A percentile compares a stretch with the other conserved stretches of the same genome.
phyloP scores from a whole-genome alignment of 2,888 invertebrate genomes.

The Andrena praecox region DNA sequence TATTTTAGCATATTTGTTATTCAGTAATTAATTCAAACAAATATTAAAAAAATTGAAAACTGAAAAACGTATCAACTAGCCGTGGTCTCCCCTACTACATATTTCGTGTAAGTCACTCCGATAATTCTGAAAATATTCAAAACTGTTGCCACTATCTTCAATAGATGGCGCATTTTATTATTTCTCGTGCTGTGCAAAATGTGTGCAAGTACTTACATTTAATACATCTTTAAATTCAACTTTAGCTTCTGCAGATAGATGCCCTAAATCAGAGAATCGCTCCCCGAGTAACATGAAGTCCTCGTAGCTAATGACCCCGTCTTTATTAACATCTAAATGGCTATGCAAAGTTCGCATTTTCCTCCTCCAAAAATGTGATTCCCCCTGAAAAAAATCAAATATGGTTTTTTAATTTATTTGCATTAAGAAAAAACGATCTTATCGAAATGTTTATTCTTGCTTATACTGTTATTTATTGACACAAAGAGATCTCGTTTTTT shows the following conservation, averaged over 20 bases:
- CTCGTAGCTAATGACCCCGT: conserved; percentile 93
- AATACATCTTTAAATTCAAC: conserved; percentile 90
- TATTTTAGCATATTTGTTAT: too few relatives aligned
- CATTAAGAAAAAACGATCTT: neutral
- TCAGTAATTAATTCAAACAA: too few relatives aligned
- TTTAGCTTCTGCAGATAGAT: conserved; percentile 89
- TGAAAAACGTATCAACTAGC: too few relatives aligned
- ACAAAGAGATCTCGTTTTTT: neutral
- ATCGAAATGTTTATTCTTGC: neutral
- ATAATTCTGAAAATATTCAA: neutral
- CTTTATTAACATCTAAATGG: conserved; percentile 93
- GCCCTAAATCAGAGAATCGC: conserved; percentile 91
- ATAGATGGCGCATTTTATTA: neutral
- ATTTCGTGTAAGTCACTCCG: neutral
- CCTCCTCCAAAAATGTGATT: conserved; percentile 91
- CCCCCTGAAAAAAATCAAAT: conserved; percentile 83
- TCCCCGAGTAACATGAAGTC: conserved; percentile 92
- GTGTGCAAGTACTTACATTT: conserved; percentile 85
- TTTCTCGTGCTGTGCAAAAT: neutral
- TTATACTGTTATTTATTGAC: neutral
- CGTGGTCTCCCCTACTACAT: neutral
- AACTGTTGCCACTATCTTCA: neutral
- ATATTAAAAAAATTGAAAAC: too few relatives aligned
- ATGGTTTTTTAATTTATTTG: conserved; percentile 4
- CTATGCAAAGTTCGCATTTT: conserved; percentile 95